A percentile compares a stretch with the other conserved stretches of the same genome.
These are phyloP conservation scores for Hyposmocoma kahamanoa DNA, from an alignment of 1,140 invertebrate species.

Conservation along the genomic window DNA sequence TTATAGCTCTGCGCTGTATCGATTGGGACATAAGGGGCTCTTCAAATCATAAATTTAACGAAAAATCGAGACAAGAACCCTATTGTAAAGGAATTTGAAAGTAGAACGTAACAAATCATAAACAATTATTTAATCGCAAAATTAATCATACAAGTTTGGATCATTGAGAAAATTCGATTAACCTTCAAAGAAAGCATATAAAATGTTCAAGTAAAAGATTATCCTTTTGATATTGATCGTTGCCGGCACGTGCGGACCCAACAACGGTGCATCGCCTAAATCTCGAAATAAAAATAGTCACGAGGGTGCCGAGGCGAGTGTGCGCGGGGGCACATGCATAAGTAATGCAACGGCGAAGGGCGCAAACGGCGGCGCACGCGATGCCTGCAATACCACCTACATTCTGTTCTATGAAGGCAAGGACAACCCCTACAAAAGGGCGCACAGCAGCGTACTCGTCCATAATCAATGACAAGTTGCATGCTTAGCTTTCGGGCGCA, in stretches of 20 bases:
- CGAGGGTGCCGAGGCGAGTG: conserved; percentile 26
- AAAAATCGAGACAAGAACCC: no score
- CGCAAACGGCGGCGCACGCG: conserved; percentile 47
- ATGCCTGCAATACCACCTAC: conserved; percentile 31
- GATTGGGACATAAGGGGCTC: conserved; percentile 30
- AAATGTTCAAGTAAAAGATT: no score
- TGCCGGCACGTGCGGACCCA: conserved; percentile 44
- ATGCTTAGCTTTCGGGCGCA: conserved; percentile 21
- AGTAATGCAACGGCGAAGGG: conserved; percentile 63
- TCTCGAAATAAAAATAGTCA: conserved; percentile 62
- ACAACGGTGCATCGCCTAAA: conserved; percentile 57
- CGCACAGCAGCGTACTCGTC: conserved; percentile 43
- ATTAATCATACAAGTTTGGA: no score
- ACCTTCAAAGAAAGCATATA: no score
- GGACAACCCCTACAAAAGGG: conserved; percentile 39
- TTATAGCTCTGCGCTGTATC: conserved; percentile 42
- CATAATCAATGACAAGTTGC: conserved; percentile 53
- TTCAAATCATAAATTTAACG: no score
- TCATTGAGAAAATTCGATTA: no score
- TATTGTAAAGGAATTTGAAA: no score
- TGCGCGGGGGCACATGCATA: conserved; percentile 49
- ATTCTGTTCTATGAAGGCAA: background rate
- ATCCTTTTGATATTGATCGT: conserved; percentile 38
- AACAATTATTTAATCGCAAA: no score
- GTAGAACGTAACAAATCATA: no score